phyloP scores from a whole-genome alignment of 2,113 vertebrate genomes.

The Cinclus mexicanus region DNA sequence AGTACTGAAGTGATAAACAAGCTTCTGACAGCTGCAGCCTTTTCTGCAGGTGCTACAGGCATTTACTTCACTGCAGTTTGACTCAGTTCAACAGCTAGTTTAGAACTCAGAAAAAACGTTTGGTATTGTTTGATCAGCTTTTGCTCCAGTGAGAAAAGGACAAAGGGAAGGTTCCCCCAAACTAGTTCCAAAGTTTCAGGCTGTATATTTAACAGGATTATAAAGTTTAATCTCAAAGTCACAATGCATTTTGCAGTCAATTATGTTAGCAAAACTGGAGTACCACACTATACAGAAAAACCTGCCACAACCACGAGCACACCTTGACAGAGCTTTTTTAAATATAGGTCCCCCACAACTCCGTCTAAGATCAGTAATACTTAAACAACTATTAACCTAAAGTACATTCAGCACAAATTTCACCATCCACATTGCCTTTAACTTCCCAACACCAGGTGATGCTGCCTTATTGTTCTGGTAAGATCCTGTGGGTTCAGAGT shows the following conservation, averaged over 20 bases:
- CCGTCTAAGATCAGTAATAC: neutral
- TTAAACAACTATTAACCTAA: neutral
- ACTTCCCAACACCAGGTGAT: neutral
- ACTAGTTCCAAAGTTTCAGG: neutral
- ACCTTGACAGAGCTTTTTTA: neutral
- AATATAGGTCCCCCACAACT: neutral
- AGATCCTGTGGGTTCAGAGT: neutral
- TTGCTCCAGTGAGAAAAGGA: neutral
- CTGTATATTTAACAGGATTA: neutral
- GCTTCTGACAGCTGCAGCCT: constrained; percentile 23
- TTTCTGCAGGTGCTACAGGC: constrained; percentile 33
- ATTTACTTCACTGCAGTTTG: neutral
- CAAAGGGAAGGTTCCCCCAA: neutral
- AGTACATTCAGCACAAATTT: neutral
- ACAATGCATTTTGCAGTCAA: neutral
- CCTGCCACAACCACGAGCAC: neutral
- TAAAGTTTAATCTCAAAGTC: neutral
- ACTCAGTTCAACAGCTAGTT: neutral
- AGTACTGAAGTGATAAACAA: constrained; percentile 11
- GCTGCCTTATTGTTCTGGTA: neutral
- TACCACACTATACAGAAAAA: neutral
- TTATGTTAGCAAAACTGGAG: neutral
- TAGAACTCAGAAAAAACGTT: neutral
- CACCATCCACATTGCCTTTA: neutral
- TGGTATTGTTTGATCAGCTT: neutral